Evolutionary conservation across 2,113 vertebrate genomes (phyloP), one percentile per base, ranked within the genome.

Genomic region (Chloropsis hardwickii): DNA sequence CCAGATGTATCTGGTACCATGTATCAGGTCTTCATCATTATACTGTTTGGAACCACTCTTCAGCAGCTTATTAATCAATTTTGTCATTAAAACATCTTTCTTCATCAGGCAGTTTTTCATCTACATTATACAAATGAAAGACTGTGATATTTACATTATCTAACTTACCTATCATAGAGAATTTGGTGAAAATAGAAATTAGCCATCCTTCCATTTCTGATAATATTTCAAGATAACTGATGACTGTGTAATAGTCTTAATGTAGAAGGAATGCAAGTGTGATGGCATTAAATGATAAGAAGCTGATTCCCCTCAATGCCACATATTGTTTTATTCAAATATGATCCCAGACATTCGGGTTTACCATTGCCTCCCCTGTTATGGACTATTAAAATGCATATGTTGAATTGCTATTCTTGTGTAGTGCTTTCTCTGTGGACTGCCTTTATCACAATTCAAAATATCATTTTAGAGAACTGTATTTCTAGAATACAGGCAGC

Each of bases 321-420:
- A 8, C 10, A 3, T 57, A 60, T 86, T 94, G 51, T 95, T 93
- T 93, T 60, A 93, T 73, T 91, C 92, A 58, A 90, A 93, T 88
- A 74, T 2, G 1, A 70, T 85, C 24, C 47, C 71, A 85, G 71
- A 64, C 4, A 0, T 67, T 66, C 42, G 12, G 22, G 33, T 54
- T 88, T 94, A 56, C 45, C 33, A 12, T 70, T 93, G 71, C 35
- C 7, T 40, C 27, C 42, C 90, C 29, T 83, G 45, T 79, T 80
- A 86, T 37, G 39, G n/a, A 24, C 86, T 83, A 60, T 90, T 86
- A 91, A 88, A 91, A 86, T 77, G 39, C 50, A 47, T 80, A n/a
- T 62, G 62, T 47, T 64, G 44, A 83, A 37, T 35, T 66, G 11
- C 23, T 91, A 1, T 88, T 93, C 21, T 91, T 64, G 16, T 64